phyloP scores from a whole-genome alignment of 2,113 vertebrate species.

The Castor canadensis region DNA sequence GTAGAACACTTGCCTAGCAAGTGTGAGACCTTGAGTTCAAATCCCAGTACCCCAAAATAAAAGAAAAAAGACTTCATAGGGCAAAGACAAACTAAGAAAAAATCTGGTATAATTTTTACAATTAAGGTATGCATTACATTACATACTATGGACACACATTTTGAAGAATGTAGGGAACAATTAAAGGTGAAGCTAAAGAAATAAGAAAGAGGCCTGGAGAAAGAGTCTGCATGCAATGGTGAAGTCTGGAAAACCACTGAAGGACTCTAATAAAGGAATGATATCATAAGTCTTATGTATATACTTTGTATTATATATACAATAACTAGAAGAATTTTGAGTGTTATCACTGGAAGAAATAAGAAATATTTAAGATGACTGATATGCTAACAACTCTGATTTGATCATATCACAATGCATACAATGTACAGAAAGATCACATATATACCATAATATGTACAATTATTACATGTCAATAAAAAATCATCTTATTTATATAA shows the following conservation, averaged over 20 bases:
- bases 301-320: not conserved
- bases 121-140: not conserved
- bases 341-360: not conserved
- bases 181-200: not conserved
- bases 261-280: not conserved
- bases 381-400: not conserved
- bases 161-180: not conserved
- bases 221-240: not conserved
- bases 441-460: not conserved
- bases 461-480: not conserved
- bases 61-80: not conserved
- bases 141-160: not conserved
- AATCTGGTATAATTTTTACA: not conserved
- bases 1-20: no score
- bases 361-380: not conserved
- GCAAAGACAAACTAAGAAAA: not conserved
- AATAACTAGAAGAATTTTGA: not conserved
- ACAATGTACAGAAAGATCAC: not conserved
- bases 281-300: not conserved
- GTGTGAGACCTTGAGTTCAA: no score
- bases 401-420: not conserved
- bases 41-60: no score
- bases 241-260: not conserved
- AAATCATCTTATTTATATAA: not conserved
- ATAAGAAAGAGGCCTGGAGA: not conserved